phyloP scores from a whole-genome alignment of 2,113 vertebrate genomes.

The Rhinopomastus cyanomelas region DNA sequence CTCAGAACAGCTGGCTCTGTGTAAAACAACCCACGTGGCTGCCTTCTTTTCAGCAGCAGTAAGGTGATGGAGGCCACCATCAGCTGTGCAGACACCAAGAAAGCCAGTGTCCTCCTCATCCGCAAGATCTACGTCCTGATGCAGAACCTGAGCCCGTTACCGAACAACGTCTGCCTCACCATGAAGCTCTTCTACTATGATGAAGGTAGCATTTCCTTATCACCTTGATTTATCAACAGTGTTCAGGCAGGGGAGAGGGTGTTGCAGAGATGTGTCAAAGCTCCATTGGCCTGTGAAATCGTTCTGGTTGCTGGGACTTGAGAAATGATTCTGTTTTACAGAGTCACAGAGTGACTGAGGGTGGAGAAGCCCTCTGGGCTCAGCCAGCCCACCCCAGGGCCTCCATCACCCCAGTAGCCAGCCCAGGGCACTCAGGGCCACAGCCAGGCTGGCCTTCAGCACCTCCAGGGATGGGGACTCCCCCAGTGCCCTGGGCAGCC shows the following conservation, averaged over 20 bases:
- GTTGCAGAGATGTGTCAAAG: background rate
- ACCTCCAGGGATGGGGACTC: too few species aligned
- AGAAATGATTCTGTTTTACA: background rate
- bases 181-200: conserved; percentile 96
- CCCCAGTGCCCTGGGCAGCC: too few species aligned
- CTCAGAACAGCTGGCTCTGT: background rate
- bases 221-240: background rate
- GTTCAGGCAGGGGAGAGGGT: background rate
- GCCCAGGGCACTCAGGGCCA: too few species aligned
- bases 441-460: too few species aligned
- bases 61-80: conserved; percentile 58
- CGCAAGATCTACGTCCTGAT: conserved; percentile 93
- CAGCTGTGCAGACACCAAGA: conserved; percentile 82
- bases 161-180: conserved; percentile 85
- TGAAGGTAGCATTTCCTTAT: conserved; percentile 74
- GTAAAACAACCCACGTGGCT: background rate
- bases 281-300: background rate
- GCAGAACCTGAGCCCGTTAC: conserved; percentile 91
- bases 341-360: too few species aligned
- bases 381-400: too few species aligned
- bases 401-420: too few species aligned
- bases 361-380: too few species aligned
- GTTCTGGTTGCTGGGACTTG: background rate
- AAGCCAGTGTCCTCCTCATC: conserved; percentile 89
- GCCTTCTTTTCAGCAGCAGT: conserved; percentile 55